phyloP scores from a whole-genome alignment of 2,113 vertebrate species.

The Nesospiza acunhae region DNA sequence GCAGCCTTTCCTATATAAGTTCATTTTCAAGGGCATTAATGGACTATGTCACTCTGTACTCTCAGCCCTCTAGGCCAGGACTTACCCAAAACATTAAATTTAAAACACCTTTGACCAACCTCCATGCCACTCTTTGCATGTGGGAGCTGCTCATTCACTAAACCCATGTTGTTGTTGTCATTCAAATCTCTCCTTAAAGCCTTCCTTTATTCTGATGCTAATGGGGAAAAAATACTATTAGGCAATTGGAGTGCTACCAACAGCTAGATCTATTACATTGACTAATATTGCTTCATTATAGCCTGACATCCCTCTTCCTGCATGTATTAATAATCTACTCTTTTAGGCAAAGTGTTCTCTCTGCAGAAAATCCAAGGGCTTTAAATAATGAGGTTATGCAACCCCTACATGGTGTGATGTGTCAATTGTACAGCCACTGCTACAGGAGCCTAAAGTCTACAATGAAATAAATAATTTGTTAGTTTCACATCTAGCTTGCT shows the following conservation, averaged over 20 bases:
- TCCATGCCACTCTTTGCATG: neutral
- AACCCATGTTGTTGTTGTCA: accelerated
- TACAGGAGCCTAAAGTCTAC: neutral
- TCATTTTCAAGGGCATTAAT: neutral
- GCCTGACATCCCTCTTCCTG: neutral
- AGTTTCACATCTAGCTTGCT: neutral
- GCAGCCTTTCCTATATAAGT: neutral
- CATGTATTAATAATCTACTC: neutral
- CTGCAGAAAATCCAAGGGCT: neutral
- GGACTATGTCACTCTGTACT: neutral
- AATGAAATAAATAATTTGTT: neutral
- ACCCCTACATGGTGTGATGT: neutral
- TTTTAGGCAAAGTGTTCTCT: neutral
- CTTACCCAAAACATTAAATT: neutral
- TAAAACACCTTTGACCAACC: neutral
- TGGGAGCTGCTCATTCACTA: neutral
- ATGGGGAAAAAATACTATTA: neutral
- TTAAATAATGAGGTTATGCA: neutral
- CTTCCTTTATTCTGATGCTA: neutral
- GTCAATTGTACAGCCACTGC: neutral
- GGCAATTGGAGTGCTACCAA: neutral
- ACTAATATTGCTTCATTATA: neutral
- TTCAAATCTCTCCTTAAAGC: neutral
- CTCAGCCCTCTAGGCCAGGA: neutral
- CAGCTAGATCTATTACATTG: neutral